These are phyloP conservation scores for Mastomys natalensis DNA, from an alignment of 2,113 vertebrate species.

Conservation along the genomic window DNA sequence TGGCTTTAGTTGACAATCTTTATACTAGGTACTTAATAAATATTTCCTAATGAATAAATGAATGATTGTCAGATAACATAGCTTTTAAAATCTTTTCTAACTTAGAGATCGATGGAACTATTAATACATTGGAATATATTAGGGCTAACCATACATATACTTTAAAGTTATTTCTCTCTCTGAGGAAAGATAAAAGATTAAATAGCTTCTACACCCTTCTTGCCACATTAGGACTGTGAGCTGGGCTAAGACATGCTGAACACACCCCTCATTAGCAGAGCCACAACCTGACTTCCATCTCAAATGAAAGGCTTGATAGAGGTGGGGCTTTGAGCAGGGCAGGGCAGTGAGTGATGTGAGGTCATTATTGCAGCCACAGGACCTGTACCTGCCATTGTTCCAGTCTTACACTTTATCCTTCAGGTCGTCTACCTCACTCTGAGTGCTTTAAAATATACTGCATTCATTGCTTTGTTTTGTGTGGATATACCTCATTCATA, in stretches of 20 bases:
- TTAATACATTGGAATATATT: neutral
- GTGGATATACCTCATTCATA: no score
- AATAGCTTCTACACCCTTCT: neutral
- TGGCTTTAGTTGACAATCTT: neutral
- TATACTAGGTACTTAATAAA: conserved; percentile 14
- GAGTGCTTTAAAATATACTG: neutral
- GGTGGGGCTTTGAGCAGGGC: neutral
- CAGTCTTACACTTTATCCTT: neutral
- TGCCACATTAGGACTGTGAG: neutral
- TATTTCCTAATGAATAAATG: conserved; percentile 4
- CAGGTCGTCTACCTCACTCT: conserved; percentile 32
- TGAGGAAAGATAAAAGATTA: conserved; percentile 18
- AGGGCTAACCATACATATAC: neutral
- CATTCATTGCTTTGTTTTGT: no score
- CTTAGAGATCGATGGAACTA: neutral
- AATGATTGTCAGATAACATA: neutral
- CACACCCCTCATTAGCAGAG: neutral
- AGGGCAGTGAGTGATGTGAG: neutral
- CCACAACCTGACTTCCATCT: neutral
- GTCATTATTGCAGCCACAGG: conserved; percentile 25
- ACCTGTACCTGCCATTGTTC: neutral
- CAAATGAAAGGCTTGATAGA: neutral
- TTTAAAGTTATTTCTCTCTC: conserved; percentile 28
- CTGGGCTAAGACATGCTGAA: neutral
- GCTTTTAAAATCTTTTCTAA: neutral